Evolutionary conservation across 2,888 invertebrate genomes (phyloP), one percentile per base, ranked within the genome.

Genomic region (Sphaerophoria taeniata): DNA sequence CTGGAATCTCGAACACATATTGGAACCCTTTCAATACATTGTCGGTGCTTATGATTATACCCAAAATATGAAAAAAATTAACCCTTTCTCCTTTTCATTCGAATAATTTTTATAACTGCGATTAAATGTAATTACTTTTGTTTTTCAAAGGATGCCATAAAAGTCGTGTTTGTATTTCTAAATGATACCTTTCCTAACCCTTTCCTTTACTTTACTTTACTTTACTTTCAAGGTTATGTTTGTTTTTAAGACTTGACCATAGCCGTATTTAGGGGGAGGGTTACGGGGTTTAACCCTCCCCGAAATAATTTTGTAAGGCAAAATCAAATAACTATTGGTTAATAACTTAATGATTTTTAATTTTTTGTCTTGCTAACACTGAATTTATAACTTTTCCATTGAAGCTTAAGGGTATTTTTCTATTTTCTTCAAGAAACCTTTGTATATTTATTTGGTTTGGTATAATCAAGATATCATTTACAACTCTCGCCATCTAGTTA

Each of bases 91-190:
- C 2, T 58, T 58, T 39, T 24, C 39, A 39, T 36, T 16, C 16
- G 0, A 14, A 16, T 36, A 6, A 4, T n/a, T 4, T n/a, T 3
- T 14, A 55, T 36, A 36, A 11, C 39, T 39, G 58, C 12, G 43
- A 60, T 60, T 12, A 12, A 11, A 36, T 58, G 9, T 6, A 36
- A 16, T 16, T 11, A 58, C 36, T 58, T 3, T 39, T 39, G 24
- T 60, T 60, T 39, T 39, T n/a, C 24, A 39, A 58, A 16, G 2
- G 9, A 4, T 58, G 4, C 11, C 58, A 39, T 36, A 58, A 58
- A 56, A 56, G 39, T 11, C 14, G 24, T 58, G 39, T 39, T 58
- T 58, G 16, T 58, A 58, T 36, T 55, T 51, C 24, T 11, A 11
- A 7, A 45, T n/a, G 4, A 45, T 12, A 4, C 12, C 11, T 11